Evolutionary conservation across 2,113 vertebrate species (phyloP), one percentile per base, ranked within the genome.

Genomic region (Crotalus tigris): DNA sequence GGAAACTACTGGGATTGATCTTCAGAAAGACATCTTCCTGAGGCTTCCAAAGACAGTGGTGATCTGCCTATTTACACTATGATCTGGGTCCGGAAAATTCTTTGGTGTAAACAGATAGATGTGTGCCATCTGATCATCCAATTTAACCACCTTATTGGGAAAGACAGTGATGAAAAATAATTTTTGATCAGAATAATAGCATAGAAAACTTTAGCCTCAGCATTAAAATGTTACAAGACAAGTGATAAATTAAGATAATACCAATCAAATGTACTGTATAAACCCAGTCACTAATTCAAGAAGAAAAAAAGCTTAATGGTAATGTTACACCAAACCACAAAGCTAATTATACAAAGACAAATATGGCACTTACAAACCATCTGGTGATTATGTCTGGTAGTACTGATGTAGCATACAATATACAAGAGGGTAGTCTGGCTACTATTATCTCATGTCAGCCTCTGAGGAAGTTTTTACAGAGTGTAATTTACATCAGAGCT

Each of bases 11-110:
- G 19, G 97, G 95, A 33, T 96, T 9, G n/a, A 94, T 95, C 5
- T 98, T 98, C 95, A 99, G 94, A 94, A 98, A 99, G 95, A 98
- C 98, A 93, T 99, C 99, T 11, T 98, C 98, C 93, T 98, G 98
- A 91, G 99, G 97, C 95, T 98, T 99, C 97, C 98, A 98, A 94
- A 54, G 93, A 98, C 97, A 86, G 98, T 97, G 55, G 96, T 97
- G 87, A 99, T 98, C 95, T 98, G 98, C 55, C 91, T 97, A 94
- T 99, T 99, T 94, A 99, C 57, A 61, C 99, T 99, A 58, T 85
- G 96, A 21, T 98, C 96, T 90, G 96, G 44, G 9, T 98, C 97
- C 0, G 97, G 97, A 94, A 97, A 96, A 44, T 97, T 97, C 91
- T 97, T 96, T 13, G 98, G 97, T n/a, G 97, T 95, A 95, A 99